Percentiles rank a stretch among this genome's conserved stretches.
Evolutionary conservation across 2,113 vertebrate genomes (phyloP).

Genomic region (Erythrocercus mccallii): DNA sequence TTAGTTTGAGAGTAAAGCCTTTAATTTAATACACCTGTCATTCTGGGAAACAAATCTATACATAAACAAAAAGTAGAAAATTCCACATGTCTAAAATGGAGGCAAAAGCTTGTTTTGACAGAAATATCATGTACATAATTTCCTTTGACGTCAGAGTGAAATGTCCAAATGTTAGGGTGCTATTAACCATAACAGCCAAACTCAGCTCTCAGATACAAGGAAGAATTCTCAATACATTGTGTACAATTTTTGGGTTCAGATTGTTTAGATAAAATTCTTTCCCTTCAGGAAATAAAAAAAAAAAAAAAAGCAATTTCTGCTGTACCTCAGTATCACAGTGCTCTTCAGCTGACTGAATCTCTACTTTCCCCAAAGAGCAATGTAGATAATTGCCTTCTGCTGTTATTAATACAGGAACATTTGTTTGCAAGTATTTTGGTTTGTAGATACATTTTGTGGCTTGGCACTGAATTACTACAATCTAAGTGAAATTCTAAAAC

Average conservation of each 20-base stretch:
- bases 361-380: not conserved
- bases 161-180: not conserved
- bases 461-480: not conserved
- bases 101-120: not conserved
- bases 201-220: not conserved
- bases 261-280: not conserved
- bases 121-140: not conserved
- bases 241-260: not conserved
- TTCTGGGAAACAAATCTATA: not conserved
- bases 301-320: not conserved
- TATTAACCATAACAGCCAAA: not conserved
- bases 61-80: not conserved
- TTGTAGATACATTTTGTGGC: not conserved
- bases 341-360: not conserved
- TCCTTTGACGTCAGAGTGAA: not conserved
- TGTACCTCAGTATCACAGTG: not conserved
- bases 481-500: not conserved
- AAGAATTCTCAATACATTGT: not conserved
- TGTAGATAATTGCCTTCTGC: not conserved
- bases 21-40: not conserved
- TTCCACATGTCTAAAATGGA: not conserved
- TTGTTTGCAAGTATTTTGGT: conserved; percentile 7
- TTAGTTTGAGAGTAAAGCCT: not conserved
- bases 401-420: conserved; percentile 24
- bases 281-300: not conserved